Conservation (phyloP, 2,797 vertebrate species). For the Neomorphus geoffroyi region DNA sequence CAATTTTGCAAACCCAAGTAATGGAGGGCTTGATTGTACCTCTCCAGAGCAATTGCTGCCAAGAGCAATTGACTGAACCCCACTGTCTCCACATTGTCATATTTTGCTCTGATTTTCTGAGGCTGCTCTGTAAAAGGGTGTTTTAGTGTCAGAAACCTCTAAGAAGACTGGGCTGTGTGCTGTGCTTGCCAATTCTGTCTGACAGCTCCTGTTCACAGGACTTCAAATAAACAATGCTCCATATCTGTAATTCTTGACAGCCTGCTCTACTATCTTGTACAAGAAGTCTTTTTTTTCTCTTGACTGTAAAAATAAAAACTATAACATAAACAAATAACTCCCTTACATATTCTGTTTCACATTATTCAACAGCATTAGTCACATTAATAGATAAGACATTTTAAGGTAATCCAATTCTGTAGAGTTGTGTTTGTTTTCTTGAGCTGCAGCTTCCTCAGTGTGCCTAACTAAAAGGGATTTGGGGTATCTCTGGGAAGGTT, state of each 20-base stretch:
- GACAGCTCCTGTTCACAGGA: neutral
- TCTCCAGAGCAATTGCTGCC: neutral
- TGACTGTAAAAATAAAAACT: neutral
- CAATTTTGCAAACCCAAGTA: neutral
- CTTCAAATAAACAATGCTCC: neutral
- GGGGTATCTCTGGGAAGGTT: neutral
- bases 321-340: neutral
- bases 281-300: neutral
- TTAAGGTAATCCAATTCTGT: neutral
- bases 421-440: neutral
- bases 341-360: neutral
- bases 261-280: neutral
- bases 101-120: constrained; percentile 1
- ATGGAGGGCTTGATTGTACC: neutral
- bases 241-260: neutral
- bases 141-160: neutral
- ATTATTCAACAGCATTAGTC: neutral
- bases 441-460: neutral
- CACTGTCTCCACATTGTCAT: neutral
- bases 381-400: neutral
- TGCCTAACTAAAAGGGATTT: neutral
- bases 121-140: neutral
- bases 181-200: neutral
- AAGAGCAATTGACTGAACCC: neutral
- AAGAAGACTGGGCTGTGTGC: neutral